Evolutionary conservation across 2,797 vertebrate species (phyloP), one percentile per base, ranked within the genome.

Genomic region (Hypotaenidia okinawae): DNA sequence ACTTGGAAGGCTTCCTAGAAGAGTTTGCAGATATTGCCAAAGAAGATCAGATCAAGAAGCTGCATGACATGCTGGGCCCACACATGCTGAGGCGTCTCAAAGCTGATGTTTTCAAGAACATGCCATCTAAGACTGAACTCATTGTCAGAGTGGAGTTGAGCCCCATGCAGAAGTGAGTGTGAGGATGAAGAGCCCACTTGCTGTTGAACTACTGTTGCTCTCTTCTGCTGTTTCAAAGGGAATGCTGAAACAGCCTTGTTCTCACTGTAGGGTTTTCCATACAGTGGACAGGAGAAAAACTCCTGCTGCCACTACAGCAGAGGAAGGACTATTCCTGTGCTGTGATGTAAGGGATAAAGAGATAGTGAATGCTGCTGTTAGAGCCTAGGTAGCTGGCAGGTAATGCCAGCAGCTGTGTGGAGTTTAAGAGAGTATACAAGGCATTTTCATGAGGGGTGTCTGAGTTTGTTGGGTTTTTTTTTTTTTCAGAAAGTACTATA

Each of bases 21-120:
- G 99, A 99, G 97, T 99, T 99, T 98, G 99, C 99, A 0, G 99
- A 99, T 95, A 99, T 99, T 81, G 99, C 99, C 94, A 99, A 99
- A 97, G 99, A 99, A 95, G 99, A 99, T 98, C 99, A 99, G 98
- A 99, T 99, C 97, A 99, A 99, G 98, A 99, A 99, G 94, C 98
- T 99, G 43, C 99, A 99, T 9, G 99, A 99, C 97, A 99, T 99
- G 99, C 96, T 99, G 97, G 99, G 99, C 64, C 99, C 99, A 13
- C 99, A 99, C 97, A 99, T 99, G 99, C 98, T 99, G 92, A 98
- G 99, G 94, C 98, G 99, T 89, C 98, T 99, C 92, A 99, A 99
- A 97, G 99, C 99, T 10, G 99, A 99, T 39, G 99, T 99, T 70
- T 99, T 99, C 97, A 99, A 99, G 98, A 99, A 99, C 88, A 99